These are phyloP conservation scores for Netelia melanura DNA, from an alignment of 2,888 invertebrate species.

Conservation along the genomic window DNA sequence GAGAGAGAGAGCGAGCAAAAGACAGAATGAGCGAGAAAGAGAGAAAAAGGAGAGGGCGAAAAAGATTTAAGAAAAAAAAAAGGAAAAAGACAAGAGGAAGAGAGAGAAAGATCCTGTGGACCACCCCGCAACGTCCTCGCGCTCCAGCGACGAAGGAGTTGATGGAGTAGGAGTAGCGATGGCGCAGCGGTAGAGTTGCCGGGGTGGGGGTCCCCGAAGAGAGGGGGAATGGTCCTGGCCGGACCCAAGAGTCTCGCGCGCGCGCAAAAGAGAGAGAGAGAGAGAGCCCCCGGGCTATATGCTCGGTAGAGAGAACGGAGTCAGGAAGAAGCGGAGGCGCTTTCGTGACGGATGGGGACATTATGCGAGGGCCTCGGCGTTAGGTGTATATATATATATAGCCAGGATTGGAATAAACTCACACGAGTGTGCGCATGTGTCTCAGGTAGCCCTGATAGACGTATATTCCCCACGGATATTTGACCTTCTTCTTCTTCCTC, in stretches of 20 bases:
- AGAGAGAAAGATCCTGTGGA: constrained; percentile 65
- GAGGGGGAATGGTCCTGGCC: constrained; percentile 33
- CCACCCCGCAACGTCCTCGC: constrained; percentile 75
- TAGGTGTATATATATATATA: constrained; percentile 71
- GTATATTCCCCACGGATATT: constrained; percentile 23
- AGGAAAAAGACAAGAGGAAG: constrained; percentile 12
- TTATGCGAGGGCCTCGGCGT: constrained; percentile 75
- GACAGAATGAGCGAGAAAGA: constrained; percentile 30
- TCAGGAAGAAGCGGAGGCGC: constrained; percentile 70
- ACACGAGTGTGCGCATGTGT: constrained; percentile 39
- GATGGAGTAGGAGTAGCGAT: constrained; percentile 50
- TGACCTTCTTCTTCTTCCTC: constrained; percentile 39
- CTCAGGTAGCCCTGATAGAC: constrained; percentile 45
- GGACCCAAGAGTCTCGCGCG: constrained; percentile 47
- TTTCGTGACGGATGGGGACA: constrained; percentile 80
- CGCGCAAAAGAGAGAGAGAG: constrained; percentile 41
- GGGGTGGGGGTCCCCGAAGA: neutral
- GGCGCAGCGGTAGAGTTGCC: constrained; percentile 9
- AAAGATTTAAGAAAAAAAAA: constrained; percentile 16
- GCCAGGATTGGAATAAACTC: constrained; percentile 72
- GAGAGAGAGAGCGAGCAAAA: constrained; percentile 15
- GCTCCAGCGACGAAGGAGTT: constrained; percentile 41
- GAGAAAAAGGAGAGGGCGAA: constrained; percentile 12
- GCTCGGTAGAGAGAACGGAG: constrained; percentile 31
- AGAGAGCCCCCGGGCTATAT: constrained; percentile 28